phyloP scores from a whole-genome alignment of 2,888 invertebrate genomes.

The Seira ritae region DNA sequence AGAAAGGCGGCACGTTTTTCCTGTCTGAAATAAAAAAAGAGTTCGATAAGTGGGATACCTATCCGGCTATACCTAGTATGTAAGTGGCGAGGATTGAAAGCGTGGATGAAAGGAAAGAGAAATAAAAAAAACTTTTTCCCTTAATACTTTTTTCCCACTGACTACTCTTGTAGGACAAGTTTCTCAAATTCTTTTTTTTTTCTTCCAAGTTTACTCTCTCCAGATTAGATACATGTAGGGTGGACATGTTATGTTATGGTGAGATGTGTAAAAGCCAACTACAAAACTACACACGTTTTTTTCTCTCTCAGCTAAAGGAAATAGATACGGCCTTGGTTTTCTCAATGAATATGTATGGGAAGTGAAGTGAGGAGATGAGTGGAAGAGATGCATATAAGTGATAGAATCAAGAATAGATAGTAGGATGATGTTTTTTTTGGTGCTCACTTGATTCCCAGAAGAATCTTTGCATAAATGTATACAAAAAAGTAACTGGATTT shows the following conservation, averaged over 20 bases:
- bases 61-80: no score
- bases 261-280: background rate
- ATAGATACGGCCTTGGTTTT: constrained; percentile 31
- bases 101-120: background rate
- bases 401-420: background rate
- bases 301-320: no score
- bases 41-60: background rate
- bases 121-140: background rate
- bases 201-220: background rate
- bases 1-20: background rate
- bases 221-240: no score
- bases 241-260: background rate
- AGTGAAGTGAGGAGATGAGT: background rate
- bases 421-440: background rate
- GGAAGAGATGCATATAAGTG: background rate
- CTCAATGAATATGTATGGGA: constrained; percentile 23
- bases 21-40: background rate
- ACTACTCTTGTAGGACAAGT: constrained; percentile 25
- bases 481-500: background rate
- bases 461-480: background rate
- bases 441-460: background rate
- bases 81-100: background rate
- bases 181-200: constrained; percentile 41
- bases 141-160: background rate
- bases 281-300: background rate